Base-by-base conservation (phyloP, 2,797 vertebrate species). In the Pristis pectinata region DNA sequence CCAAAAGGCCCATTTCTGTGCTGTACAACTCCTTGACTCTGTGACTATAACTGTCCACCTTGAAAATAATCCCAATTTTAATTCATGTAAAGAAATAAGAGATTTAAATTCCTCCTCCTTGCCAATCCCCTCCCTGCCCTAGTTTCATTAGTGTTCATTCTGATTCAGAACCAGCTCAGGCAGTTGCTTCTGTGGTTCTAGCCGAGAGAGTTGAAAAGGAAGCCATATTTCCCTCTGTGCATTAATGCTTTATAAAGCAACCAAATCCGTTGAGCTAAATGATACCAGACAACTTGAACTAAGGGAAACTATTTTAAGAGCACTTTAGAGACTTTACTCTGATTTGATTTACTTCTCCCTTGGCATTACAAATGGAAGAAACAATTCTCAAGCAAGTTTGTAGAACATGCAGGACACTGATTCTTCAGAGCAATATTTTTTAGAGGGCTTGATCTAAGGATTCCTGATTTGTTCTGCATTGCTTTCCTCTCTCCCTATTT, bases 301-400 rank as follows among this genome's bases (percentile, higher is more conserved):
- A 13, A 76, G 49, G 61, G 70, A 34, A 74, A 53, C 8, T 41
- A 76, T 94, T 94, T 94, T 72, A 34, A 53, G 70, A n/a, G 44
- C 44, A 76, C 70, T 76, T 49, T 53, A 30, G 91, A 74, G 70
- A 76, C 44, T 4, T 94, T 91, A 24, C 22, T 30, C 27, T 34
- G 22, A 76, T 53, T 94, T 94, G 92, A 94, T 56, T 94, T 53
- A 56, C n/a, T 30, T 94, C 15, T 76, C 53, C 44, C 92, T 94
- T 72, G 94, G 41, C 13, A 53, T 44, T 74, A 41, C 30, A 94
- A 37, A 37, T 91, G 61, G 61, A 91, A 91, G 61, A 91, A 37
- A 94, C 34, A 15, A 93, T 74, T 34, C 67, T 74, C 92, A 74
- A 53, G 37, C 15, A 49, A 74, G 92, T 30, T 13, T 53, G 92